These are phyloP conservation scores for Anguilla anguilla DNA, from an alignment of 2,797 vertebrate species.

Conservation along the genomic window DNA sequence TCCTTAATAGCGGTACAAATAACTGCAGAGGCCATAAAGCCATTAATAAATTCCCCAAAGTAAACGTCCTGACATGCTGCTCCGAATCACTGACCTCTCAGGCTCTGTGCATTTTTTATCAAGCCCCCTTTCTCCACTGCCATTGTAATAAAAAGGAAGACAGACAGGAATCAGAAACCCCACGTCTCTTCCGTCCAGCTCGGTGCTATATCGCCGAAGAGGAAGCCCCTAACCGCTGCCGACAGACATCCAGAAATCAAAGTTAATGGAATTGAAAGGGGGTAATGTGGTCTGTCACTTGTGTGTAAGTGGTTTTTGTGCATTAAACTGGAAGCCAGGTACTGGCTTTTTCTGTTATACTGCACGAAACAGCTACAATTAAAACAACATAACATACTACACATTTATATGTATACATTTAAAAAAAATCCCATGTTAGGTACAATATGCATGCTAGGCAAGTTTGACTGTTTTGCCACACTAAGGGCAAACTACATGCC, in stretches of 20 bases:
- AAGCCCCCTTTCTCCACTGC: conserved; percentile 5
- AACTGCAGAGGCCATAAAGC: conserved; percentile 56
- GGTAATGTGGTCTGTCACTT: conserved; percentile 65
- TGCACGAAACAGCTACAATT: conserved; percentile 40
- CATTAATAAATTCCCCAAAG: conserved; percentile 62
- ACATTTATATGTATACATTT: conserved; percentile 26
- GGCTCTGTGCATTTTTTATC: conserved; percentile 49
- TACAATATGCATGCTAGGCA: conserved; percentile 25
- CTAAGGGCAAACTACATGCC: not conserved
- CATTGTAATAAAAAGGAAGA: conserved; percentile 24
- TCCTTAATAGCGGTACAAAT: conserved; percentile 62
- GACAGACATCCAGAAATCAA: conserved; percentile 64
- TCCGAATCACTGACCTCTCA: conserved; percentile 53
- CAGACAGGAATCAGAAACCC: conserved; percentile 40
- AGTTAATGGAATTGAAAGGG: conserved; percentile 65
- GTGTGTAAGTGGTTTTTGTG: conserved; percentile 63
- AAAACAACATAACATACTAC: conserved; percentile 37
- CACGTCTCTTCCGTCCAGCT: conserved; percentile 43
- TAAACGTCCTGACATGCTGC: conserved; percentile 41
- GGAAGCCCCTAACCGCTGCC: conserved; percentile 53
- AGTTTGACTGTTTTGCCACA: conserved; percentile 6
- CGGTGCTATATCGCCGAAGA: conserved; percentile 45
- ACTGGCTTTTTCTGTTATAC: conserved; percentile 34
- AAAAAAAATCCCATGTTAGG: not conserved
- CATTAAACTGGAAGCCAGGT: conserved; percentile 59